phyloP scores from a whole-genome alignment of 2,888 invertebrate genomes.

The Hartigia nigra region DNA sequence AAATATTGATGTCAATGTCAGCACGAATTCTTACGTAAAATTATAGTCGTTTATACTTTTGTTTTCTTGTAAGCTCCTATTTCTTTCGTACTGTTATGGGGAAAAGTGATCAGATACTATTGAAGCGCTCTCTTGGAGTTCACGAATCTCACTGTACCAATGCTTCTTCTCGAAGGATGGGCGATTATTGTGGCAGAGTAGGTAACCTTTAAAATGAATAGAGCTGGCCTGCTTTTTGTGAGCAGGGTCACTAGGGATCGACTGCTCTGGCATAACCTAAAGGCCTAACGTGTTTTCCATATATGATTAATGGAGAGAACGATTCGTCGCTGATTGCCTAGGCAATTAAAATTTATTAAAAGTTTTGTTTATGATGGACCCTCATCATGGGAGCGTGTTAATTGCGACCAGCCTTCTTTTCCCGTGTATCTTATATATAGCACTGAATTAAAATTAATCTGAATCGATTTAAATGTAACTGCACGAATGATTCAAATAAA shows the following conservation, averaged over 20 bases:
- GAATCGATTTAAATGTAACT: not conserved
- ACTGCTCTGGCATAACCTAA: slow-evolving; percentile 14
- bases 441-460: not conserved
- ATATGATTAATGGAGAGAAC: slow-evolving; percentile 22
- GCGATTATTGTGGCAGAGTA: not conserved
- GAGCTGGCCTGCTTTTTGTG: slow-evolving; percentile 16
- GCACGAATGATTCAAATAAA: not conserved
- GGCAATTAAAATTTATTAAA: slow-evolving; percentile 26
- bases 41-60: not conserved
- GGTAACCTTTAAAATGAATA: slow-evolving; percentile 21
- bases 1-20: not conserved
- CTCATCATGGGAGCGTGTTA: slow-evolving; percentile 18
- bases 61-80: not conserved
- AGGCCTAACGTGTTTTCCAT: slow-evolving; percentile 16
- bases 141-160: not conserved
- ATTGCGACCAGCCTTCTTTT: slow-evolving; percentile 4
- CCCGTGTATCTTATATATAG: not conserved
- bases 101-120: not conserved
- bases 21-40: not conserved
- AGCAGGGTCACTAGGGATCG: slow-evolving; percentile 17
- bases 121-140: not conserved
- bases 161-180: not conserved
- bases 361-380: slow-evolving; percentile 24
- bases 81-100: not conserved
- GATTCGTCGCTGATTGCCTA: slow-evolving; percentile 21